Evolutionary conservation across 2,888 invertebrate species (phyloP).

Genomic region (Ophion costatus): DNA sequence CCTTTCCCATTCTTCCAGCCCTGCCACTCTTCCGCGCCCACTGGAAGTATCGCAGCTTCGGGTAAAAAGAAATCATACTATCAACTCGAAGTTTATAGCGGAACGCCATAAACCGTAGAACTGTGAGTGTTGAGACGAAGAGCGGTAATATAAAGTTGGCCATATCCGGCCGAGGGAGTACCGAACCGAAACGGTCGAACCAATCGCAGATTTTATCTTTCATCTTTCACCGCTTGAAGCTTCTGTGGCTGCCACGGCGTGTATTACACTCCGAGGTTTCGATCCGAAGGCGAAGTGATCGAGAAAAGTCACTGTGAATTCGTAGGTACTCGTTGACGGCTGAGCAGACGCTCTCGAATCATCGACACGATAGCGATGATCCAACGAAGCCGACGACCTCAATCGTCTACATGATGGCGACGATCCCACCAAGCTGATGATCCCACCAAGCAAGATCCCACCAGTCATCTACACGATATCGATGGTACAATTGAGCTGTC

Average conservation of each 20-base stretch:
- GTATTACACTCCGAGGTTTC: conserved; percentile 8
- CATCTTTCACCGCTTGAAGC: conserved; percentile 74
- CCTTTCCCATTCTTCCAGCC: conserved; percentile 9
- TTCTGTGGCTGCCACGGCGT: conserved; percentile 36
- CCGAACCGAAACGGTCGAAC: conserved; percentile 65
- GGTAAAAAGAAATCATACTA: conserved; percentile 62
- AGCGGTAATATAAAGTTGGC: conserved; percentile 70
- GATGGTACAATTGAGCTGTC: no score
- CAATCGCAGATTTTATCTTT: conserved; percentile 74
- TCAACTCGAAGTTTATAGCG: conserved; percentile 71
- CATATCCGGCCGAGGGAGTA: conserved; percentile 69
- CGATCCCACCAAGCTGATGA: background rate
- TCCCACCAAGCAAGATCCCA: no score
- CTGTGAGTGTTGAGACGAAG: conserved; percentile 21
- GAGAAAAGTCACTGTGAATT: conserved; percentile 14
- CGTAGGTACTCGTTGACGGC: background rate
- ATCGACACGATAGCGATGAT: no score
- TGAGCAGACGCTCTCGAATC: background rate
- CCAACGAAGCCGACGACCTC: no score
- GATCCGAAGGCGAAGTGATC: background rate
- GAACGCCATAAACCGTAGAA: conserved; percentile 72
- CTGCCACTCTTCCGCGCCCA: background rate
- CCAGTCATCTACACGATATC: background rate
- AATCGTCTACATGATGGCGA: background rate
- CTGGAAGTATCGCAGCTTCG: conserved; percentile 26